These are phyloP conservation scores for Tangara arthus DNA, from an alignment of 2,797 vertebrate genomes.

Conservation along the genomic window DNA sequence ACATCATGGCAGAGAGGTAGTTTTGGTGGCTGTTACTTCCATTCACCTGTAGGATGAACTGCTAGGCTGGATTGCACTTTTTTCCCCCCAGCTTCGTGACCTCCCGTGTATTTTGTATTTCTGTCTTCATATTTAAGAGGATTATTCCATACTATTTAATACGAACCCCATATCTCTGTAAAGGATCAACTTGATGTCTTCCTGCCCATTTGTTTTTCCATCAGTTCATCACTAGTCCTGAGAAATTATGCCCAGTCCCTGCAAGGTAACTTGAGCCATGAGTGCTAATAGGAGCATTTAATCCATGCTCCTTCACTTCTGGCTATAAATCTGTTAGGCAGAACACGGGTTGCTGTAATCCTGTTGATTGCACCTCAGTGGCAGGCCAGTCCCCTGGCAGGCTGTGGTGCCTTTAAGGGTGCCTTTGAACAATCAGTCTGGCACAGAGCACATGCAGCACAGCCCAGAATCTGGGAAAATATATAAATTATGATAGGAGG, in stretches of 20 bases:
- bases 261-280: background rate
- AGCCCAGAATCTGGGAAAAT: background rate
- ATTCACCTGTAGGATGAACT: background rate
- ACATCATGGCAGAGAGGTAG: background rate
- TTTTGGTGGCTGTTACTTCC: background rate
- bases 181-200: background rate
- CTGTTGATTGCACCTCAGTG: background rate
- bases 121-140: background rate
- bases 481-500: background rate
- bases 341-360: background rate
- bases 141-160: background rate
- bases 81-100: background rate
- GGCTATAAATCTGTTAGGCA: background rate
- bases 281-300: background rate
- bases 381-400: background rate
- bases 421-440: background rate
- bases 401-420: background rate
- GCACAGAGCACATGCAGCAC: background rate
- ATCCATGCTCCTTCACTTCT: background rate
- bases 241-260: background rate
- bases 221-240: background rate
- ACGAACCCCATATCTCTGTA: background rate
- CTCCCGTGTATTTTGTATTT: background rate
- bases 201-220: background rate
- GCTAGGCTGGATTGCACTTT: background rate